A percentile compares a stretch with the other conserved stretches of the same genome.
Evolutionary conservation across 2,888 invertebrate genomes (phyloP).

Genomic region (Odontothrips loti): DNA sequence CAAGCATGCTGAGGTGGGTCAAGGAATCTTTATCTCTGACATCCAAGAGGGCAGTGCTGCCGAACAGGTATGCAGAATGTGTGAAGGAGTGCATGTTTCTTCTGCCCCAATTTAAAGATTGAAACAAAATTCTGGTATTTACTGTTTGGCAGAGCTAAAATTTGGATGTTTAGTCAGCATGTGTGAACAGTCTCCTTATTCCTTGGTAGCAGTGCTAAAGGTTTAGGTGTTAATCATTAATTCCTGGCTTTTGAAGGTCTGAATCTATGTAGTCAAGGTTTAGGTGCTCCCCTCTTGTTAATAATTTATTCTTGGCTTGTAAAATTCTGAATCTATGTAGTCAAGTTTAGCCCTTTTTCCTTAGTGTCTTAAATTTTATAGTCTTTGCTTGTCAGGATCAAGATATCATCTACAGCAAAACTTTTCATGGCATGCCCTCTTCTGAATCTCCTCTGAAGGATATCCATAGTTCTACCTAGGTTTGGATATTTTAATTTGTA

Average conservation of each 20-base stretch:
- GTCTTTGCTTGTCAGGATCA: not conserved
- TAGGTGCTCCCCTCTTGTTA: not conserved
- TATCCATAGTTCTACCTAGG: not conserved
- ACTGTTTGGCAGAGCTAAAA: not conserved
- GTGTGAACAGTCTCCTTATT: not conserved
- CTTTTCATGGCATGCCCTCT: constrained; percentile 15
- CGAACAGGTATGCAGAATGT: constrained; percentile 59
- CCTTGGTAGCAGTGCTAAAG: not conserved
- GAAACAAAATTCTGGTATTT: not conserved
- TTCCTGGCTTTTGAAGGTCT: not conserved
- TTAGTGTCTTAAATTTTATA: not conserved
- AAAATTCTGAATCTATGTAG: not conserved
- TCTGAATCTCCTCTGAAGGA: not conserved
- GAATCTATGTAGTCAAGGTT: not conserved
- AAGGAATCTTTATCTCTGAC: constrained; percentile 90
- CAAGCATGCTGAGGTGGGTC: constrained; percentile 84
- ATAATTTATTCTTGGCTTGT: not conserved
- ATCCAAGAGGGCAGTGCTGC: constrained; percentile 86
- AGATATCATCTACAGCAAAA: not conserved
- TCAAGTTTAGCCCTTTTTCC: not conserved
- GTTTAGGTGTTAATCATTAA: not conserved
- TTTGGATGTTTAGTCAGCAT: not conserved
- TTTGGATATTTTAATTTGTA: not conserved
- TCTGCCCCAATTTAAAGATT: not conserved
- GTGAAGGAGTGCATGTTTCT: not conserved